These are phyloP conservation scores for Vespertilio murinus DNA, from an alignment of 2,797 vertebrate species.

Conservation along the genomic window DNA sequence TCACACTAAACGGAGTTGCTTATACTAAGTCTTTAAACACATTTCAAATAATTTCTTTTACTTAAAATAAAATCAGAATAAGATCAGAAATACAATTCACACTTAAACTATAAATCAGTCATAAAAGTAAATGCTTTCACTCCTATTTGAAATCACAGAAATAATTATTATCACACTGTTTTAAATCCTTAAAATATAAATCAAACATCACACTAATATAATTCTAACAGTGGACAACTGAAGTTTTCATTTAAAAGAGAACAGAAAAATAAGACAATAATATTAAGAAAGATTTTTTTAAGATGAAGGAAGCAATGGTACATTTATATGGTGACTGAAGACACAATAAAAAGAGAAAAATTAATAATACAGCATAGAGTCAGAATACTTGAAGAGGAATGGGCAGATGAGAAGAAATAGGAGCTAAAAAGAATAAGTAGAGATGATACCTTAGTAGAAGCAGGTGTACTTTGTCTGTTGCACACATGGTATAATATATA, in stretches of 20 bases:
- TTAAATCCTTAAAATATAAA: too few relatives aligned
- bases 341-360: neutral
- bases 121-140: too few relatives aligned
- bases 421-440: neutral
- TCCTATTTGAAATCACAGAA: too few relatives aligned
- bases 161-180: too few relatives aligned
- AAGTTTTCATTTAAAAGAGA: neutral
- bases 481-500: neutral
- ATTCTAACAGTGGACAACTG: too few relatives aligned
- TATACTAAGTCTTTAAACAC: too few relatives aligned
- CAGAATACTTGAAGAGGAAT: neutral
- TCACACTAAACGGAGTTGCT: too few relatives aligned
- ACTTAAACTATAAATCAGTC: too few relatives aligned
- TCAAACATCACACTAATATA: too few relatives aligned
- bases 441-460: neutral
- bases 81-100: too few relatives aligned
- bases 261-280: neutral
- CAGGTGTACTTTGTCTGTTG: neutral
- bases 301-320: neutral
- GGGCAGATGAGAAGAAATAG: neutral
- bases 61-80: too few relatives aligned
- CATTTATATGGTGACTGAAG: neutral
- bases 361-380: neutral
- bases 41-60: too few relatives aligned
- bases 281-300: neutral